Percentiles rank a stretch among this genome's conserved stretches.
Evolutionary conservation across 2,888 invertebrate genomes (phyloP).

Genomic region (Listrodromus nycthemerus): DNA sequence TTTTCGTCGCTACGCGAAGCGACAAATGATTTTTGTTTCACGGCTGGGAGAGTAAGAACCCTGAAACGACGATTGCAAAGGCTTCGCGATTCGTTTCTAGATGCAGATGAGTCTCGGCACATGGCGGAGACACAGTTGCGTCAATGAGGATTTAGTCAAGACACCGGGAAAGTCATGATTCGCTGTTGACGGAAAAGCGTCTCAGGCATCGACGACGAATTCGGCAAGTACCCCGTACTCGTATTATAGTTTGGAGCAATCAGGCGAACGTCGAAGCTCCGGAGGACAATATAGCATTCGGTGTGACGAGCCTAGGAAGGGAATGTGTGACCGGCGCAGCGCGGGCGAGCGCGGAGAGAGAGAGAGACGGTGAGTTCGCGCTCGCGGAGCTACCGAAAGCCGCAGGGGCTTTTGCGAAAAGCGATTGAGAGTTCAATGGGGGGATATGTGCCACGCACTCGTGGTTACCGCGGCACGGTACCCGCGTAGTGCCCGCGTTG

Average conservation of each 20-base stretch:
- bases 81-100: neutral
- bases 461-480: slow-evolving; percentile 38
- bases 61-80: neutral
- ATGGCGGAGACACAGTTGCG: neutral
- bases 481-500: slow-evolving; percentile 3
- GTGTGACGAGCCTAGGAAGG: neutral
- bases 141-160: neutral
- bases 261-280: neutral
- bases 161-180: neutral
- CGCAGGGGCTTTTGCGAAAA: slow-evolving; percentile 41
- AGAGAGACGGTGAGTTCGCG: neutral
- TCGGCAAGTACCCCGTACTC: neutral
- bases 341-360: slow-evolving; percentile 14
- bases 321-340: neutral
- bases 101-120: neutral
- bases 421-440: slow-evolving; percentile 38
- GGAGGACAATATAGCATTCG: neutral
- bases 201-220: neutral
- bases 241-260: neutral
- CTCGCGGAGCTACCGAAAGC: slow-evolving; percentile 21
- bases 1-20: neutral
- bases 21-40: neutral
- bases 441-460: slow-evolving; percentile 38
- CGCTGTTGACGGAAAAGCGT: neutral
- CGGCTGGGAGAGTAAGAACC: neutral